Percentiles rank a stretch among this genome's conserved stretches.
Conservation (phyloP, 2,797 vertebrate genomes). For the Anguilla anguilla region DNA sequence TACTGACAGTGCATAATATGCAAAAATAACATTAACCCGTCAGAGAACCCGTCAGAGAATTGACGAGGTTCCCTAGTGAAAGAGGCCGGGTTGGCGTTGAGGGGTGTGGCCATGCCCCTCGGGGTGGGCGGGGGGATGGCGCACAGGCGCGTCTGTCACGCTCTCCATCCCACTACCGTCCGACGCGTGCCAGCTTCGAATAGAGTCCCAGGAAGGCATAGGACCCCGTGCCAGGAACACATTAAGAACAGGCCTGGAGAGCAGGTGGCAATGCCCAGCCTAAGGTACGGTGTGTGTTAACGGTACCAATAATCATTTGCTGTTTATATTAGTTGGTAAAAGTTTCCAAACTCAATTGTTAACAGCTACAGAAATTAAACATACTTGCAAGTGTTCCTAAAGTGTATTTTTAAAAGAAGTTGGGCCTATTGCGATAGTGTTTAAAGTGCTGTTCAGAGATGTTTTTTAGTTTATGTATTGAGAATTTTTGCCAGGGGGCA, state of each 20-base stretch:
- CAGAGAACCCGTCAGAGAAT: neutral
- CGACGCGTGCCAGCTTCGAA: neutral
- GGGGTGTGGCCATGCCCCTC: neutral
- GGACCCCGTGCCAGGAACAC: neutral
- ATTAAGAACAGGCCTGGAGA: neutral
- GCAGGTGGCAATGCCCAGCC: neutral
- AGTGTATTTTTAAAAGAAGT: neutral
- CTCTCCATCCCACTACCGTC: neutral
- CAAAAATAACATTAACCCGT: slow-evolving; percentile 31
- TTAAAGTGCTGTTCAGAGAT: neutral
- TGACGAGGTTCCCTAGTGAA: neutral
- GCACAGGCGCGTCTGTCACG: neutral
- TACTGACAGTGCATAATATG: slow-evolving; percentile 22
- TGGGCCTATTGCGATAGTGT: neutral
- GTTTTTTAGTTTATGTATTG: neutral
- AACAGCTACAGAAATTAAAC: neutral
- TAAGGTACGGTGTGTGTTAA: neutral
- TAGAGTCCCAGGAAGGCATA: neutral
- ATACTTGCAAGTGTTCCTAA: neutral
- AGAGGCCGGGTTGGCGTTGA: neutral
- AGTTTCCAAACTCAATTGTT: neutral
- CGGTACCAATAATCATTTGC: neutral
- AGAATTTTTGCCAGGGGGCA: neutral
- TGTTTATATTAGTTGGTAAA: neutral
- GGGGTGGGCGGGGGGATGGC: neutral